Base-by-base conservation (phyloP, 1,140 invertebrate species). In the Leptopilina clavipes region DNA sequence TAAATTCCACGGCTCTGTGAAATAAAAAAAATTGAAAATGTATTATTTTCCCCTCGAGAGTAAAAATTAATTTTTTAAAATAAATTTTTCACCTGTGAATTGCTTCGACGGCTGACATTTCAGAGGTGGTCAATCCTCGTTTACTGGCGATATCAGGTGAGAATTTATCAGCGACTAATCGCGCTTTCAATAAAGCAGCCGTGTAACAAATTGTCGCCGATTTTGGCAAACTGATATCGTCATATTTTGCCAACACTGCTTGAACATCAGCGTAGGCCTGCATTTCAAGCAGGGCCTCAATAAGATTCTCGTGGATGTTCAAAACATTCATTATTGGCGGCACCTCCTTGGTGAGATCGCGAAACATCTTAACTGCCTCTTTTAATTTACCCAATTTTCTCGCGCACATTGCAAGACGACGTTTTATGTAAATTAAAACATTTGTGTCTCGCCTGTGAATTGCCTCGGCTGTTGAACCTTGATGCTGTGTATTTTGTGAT, bases 171-270 rank as follows among this genome's bases (percentile, higher is more conserved):
- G 97, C 97, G 8, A 98, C 97, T 71, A 95, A 91, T 84, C 98
- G 93, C 0, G 97, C 97, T 91, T 99, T 99, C 9, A 99, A 91
- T 75, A 99, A 89, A 18, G 98, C 98, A 40, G 97, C 95, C 76
- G 98, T 99, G 89, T 99, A 99, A 91, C 97, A 98, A 82, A 99
- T 97, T n/a, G 97, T 96, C 11, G 98, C 98, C 74, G 97, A 98
- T 89, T 98, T 98, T 25, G 98, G 98, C 83, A 98, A 91, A 85
- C 94, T 97, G 76, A 98, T 97, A 89, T 99, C 98, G 90, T 99
- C 98, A 90, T 98, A 98, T 90, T 98, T 97, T 12, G 98, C 97
- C 81, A 99, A 90, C 45, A 99, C 96, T 54, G 97, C 97, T 91
- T 99, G 97, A 40, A 97, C 97, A 91, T 99, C 98, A 22, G 98